These are phyloP conservation scores for Bombus superbus DNA, from an alignment of 1,140 invertebrate genomes.

Conservation along the genomic window DNA sequence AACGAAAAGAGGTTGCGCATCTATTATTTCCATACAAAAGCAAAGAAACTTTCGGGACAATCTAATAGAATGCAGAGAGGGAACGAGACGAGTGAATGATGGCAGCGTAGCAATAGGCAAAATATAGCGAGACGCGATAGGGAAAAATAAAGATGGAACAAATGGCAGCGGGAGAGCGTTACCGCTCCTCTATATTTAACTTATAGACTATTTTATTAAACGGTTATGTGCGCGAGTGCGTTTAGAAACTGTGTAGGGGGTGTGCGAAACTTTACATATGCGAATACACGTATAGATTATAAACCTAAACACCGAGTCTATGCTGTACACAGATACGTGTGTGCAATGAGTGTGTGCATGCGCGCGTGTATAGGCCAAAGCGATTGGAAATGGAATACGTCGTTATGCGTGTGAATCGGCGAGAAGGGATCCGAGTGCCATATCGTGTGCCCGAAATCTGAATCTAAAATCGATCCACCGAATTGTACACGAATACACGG, in stretches of 20 bases:
- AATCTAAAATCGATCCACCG: background rate
- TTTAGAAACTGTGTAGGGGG: background rate
- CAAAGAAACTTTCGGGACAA: too few relatives aligned
- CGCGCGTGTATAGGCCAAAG: background rate
- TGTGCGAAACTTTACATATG: slow-evolving; percentile 13
- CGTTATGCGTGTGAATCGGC: background rate
- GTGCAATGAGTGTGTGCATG: background rate
- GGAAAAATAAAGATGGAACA: slow-evolving; percentile 12
- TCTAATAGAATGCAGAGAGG: background rate
- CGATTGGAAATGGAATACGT: background rate
- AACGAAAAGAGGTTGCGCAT: too few relatives aligned
- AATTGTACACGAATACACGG: background rate
- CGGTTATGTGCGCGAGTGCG: background rate
- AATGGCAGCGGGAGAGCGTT: slow-evolving; percentile 4
- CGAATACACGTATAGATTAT: slow-evolving; percentile 14
- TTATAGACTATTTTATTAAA: slow-evolving; percentile 64
- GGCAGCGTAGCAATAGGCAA: background rate
- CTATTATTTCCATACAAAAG: too few relatives aligned
- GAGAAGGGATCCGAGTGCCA: slow-evolving; percentile 66
- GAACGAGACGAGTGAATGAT: background rate
- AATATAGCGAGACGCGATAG: background rate
- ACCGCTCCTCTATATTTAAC: slow-evolving; percentile 51
- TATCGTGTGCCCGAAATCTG: slow-evolving; percentile 56
- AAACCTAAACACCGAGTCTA: slow-evolving; percentile 13
- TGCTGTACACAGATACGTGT: background rate